Conservation (phyloP, 2,797 vertebrate genomes). For the Mergus octosetaceus region DNA sequence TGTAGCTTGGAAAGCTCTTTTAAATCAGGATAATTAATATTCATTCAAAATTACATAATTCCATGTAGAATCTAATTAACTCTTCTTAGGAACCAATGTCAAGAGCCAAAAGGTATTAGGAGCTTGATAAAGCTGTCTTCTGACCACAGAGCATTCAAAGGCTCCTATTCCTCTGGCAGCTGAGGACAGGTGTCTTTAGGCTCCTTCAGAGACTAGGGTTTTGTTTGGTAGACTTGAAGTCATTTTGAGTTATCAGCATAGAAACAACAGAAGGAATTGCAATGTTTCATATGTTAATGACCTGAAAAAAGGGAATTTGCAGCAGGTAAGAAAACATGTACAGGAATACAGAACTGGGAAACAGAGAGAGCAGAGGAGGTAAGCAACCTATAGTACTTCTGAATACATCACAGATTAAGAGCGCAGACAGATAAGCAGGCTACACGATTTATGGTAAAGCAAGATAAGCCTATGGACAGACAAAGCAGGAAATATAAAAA, state of each 20-base stretch:
- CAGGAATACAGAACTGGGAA: neutral
- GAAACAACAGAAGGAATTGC: neutral
- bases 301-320: neutral
- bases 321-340: neutral
- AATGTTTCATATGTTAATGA: neutral
- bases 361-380: slow-evolving; percentile 7
- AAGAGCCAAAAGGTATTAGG: neutral
- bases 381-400: neutral
- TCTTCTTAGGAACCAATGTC: neutral
- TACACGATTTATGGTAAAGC: slow-evolving; percentile 41
- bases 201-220: neutral
- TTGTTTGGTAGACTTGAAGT: neutral
- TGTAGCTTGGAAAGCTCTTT: neutral
- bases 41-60: neutral
- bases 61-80: neutral
- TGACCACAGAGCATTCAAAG: accelerated
- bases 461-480: slow-evolving; percentile 58
- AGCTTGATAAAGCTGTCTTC: neutral
- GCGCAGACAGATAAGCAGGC: slow-evolving; percentile 52
- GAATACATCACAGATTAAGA: slow-evolving; percentile 33
- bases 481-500: slow-evolving; percentile 48
- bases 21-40: neutral
- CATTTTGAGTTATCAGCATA: neutral
- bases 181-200: neutral
- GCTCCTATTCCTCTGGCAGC: neutral